Conservation (phyloP, 2,797 vertebrate species). For the Rhynchotus rufescens region DNA sequence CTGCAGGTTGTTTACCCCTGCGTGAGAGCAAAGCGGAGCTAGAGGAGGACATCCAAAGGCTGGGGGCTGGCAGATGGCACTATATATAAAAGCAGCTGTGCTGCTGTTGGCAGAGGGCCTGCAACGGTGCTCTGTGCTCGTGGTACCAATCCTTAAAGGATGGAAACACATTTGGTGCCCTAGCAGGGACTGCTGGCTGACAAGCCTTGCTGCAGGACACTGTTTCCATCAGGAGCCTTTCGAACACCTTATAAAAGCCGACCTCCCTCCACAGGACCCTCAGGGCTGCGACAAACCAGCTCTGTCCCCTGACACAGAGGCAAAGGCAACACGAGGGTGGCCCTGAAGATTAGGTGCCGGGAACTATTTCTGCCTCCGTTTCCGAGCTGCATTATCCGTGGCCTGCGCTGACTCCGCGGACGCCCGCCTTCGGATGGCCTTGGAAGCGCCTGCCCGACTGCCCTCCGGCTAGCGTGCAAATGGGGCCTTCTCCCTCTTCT, state of each 20-base stretch:
- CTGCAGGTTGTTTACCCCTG: constrained; percentile 16
- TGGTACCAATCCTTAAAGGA: background rate
- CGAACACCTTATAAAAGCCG: rapidly evolving
- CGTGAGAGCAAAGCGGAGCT: background rate
- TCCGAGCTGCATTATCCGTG: constrained; percentile 7
- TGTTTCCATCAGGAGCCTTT: background rate
- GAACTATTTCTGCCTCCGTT: background rate
- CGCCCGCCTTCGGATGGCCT: background rate
- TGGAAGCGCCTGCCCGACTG: background rate
- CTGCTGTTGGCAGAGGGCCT: background rate
- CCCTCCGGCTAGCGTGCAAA: rapidly evolving
- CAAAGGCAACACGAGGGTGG: background rate
- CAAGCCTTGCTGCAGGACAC: background rate
- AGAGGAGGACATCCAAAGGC: background rate
- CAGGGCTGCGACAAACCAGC: background rate
- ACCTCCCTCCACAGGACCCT: rapidly evolving
- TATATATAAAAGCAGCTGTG: constrained; percentile 18
- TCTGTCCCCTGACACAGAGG: background rate
- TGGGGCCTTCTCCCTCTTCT: background rate
- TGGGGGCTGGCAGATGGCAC: constrained; percentile 37
- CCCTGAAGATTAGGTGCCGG: constrained; percentile 16
- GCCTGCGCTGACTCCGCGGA: background rate
- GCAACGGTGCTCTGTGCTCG: background rate
- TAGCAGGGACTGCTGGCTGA: background rate
- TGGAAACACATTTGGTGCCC: background rate